phyloP scores from a whole-genome alignment of 1,140 invertebrate species.

The Cherax destructor region DNA sequence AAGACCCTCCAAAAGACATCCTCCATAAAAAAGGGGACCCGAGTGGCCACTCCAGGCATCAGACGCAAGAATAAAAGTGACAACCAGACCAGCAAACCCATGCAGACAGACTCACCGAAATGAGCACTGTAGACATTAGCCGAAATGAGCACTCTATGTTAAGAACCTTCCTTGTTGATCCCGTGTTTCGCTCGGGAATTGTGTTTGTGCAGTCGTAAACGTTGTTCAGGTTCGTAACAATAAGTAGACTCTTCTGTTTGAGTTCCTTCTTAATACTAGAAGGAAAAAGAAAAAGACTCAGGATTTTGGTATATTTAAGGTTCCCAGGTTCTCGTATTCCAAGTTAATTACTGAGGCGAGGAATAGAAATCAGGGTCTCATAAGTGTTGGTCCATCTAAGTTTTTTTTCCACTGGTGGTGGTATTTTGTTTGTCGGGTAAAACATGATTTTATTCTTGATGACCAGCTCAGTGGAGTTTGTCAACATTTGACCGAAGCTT shows the following conservation, averaged over 20 bases:
- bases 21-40: not conserved
- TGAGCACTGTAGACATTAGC: not conserved
- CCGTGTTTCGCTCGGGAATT: not conserved
- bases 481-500: too few species aligned
- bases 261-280: not conserved
- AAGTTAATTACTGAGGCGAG: too few species aligned
- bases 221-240: not conserved
- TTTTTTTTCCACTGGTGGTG: not conserved
- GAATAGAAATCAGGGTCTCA: not conserved
- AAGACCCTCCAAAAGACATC: not conserved
- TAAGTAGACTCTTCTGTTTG: not conserved
- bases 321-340: not conserved
- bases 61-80: conserved; percentile 3
- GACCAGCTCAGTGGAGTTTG: too few species aligned
- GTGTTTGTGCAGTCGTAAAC: not conserved
- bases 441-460: too few species aligned
- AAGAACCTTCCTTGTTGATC: not conserved
- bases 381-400: not conserved
- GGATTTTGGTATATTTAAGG: conserved; percentile 1
- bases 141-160: not conserved
- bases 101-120: conserved; percentile 3
- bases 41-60: conserved; percentile 18
- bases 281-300: not conserved
- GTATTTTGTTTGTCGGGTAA: too few species aligned
- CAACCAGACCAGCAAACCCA: conserved; percentile 2